Conservation (phyloP, 2,797 vertebrate species). For the Sparus aurata region DNA sequence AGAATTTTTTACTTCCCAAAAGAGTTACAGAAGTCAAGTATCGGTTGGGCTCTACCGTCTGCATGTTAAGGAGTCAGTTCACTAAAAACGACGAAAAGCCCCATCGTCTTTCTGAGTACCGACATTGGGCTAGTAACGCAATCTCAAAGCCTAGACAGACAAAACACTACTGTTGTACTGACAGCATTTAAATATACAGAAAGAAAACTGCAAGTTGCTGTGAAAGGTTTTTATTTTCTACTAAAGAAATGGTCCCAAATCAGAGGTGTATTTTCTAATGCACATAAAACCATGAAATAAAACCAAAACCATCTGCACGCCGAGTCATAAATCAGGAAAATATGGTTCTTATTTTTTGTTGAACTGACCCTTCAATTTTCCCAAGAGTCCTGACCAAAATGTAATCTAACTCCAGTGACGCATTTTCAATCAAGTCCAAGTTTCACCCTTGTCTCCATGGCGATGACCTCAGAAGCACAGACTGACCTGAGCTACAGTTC, state of each 20-base stretch:
- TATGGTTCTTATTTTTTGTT: neutral
- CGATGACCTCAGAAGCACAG: neutral
- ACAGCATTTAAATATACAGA: neutral
- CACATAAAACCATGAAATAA: neutral
- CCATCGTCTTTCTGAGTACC: neutral
- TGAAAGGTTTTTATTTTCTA: neutral
- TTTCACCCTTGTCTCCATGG: neutral
- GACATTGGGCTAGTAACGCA: neutral
- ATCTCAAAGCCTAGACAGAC: neutral
- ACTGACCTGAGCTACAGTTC: neutral
- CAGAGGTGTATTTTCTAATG: too few relatives aligned
- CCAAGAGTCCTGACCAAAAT: neutral
- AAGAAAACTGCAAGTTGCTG: neutral
- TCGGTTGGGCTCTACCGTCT: neutral
- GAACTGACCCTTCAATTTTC: conserved; percentile 30
- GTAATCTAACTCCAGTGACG: neutral
- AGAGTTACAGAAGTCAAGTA: too few relatives aligned
- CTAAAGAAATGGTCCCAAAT: neutral
- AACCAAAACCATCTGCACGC: neutral
- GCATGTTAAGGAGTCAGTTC: conserved; percentile 11
- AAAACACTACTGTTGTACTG: neutral
- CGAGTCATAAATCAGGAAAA: neutral
- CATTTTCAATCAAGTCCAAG: neutral
- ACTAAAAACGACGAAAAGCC: neutral
- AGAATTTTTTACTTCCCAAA: too few relatives aligned